phyloP scores from a whole-genome alignment of 2,797 vertebrate genomes.

The Carduelis carduelis region DNA sequence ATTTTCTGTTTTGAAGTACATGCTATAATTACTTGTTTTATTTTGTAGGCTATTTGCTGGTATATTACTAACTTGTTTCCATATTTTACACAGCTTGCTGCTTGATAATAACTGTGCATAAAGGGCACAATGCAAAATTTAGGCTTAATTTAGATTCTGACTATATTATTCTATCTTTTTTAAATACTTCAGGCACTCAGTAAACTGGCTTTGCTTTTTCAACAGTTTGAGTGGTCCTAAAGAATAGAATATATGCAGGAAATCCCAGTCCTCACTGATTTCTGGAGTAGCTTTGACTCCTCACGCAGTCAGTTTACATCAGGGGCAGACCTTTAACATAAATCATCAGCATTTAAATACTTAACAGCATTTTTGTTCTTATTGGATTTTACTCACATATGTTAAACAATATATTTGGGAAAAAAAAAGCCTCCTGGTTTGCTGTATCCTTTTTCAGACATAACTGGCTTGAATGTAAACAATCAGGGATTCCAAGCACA shows the following conservation, averaged over 20 bases:
- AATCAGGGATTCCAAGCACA: neutral
- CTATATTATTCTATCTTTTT: neutral
- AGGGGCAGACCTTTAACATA: neutral
- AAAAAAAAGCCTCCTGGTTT: neutral
- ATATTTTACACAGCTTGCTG: constrained; percentile 19
- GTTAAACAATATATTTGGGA: neutral
- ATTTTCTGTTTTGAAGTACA: neutral
- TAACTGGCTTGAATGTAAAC: neutral
- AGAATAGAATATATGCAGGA: neutral
- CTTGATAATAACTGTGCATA: constrained; percentile 6
- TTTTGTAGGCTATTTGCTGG: constrained; percentile 22
- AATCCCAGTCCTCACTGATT: neutral
- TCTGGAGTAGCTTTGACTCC: neutral
- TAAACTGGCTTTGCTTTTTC: neutral
- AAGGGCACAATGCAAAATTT: neutral
- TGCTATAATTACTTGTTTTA: constrained; percentile 22
- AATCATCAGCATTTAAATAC: neutral
- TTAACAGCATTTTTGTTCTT: neutral
- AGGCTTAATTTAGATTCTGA: neutral
- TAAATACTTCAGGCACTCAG: neutral
- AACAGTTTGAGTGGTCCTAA: neutral
- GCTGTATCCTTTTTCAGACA: neutral
- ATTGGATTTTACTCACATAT: neutral
- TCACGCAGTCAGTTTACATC: neutral
- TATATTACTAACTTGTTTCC: constrained; percentile 12